Percentiles rank a stretch among this genome's conserved stretches.
These are phyloP conservation scores for Oreochromis tanganicae DNA, from an alignment of 2,113 vertebrate genomes.

Conservation along the genomic window DNA sequence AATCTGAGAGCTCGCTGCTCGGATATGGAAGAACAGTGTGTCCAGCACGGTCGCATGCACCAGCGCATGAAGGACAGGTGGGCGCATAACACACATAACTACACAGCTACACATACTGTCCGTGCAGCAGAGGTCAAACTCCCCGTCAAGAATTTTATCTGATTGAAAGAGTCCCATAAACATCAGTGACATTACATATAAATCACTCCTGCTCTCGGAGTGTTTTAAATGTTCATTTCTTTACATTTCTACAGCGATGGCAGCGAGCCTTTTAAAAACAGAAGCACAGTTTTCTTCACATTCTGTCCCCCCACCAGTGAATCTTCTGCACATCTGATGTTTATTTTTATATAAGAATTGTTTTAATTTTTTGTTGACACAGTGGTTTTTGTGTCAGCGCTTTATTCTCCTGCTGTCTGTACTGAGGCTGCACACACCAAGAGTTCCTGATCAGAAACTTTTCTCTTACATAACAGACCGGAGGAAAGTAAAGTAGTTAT, in stretches of 20 bases:
- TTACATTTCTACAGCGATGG: not conserved
- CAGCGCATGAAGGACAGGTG: slow-evolving; percentile 92
- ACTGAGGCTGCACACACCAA: not conserved
- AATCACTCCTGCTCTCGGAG: not conserved
- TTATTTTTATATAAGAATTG: not conserved
- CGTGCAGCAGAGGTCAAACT: not conserved
- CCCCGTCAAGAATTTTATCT: not conserved
- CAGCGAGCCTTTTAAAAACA: not conserved
- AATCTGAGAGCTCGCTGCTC: slow-evolving; percentile 80
- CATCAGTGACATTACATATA: not conserved
- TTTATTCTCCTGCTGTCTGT: not conserved
- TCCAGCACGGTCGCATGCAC: slow-evolving; percentile 87
- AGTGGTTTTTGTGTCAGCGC: not conserved
- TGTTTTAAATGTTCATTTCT: not conserved
- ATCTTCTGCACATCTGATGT: not conserved
- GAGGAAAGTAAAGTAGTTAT: not conserved
- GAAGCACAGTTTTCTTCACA: not conserved
- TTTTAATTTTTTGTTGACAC: not conserved
- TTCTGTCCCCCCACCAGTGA: not conserved
- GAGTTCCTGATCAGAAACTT: not conserved
- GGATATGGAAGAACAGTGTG: slow-evolving; percentile 86
- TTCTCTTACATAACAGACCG: not conserved
- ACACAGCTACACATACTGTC: not conserved
- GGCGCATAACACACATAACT: not conserved
- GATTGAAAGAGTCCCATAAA: not conserved